A percentile compares a stretch with the other conserved stretches of the same genome.
Conservation (phyloP, 2,113 vertebrate species). For the Micronisus gabar region DNA sequence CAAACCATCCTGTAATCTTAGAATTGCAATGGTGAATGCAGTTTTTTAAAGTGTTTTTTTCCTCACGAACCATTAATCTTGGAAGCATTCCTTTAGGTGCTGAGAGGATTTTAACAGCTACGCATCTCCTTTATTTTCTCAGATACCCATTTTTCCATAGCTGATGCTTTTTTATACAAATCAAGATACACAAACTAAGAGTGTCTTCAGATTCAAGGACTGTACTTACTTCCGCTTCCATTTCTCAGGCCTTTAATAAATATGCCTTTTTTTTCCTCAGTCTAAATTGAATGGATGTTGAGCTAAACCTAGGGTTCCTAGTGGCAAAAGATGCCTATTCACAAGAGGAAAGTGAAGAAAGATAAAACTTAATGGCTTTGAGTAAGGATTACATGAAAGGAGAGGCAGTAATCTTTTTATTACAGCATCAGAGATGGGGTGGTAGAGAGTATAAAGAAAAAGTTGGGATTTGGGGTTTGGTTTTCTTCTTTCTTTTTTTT, state of each 20-base stretch:
- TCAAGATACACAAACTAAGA: not conserved
- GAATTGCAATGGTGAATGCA: not conserved
- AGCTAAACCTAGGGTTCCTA: not conserved
- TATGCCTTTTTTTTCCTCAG: not conserved
- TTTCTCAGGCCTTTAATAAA: not conserved
- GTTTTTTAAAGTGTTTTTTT: not conserved
- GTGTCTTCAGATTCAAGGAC: not conserved
- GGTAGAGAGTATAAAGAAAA: not conserved
- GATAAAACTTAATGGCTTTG: not conserved
- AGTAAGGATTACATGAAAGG: not conserved
- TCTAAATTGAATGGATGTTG: not conserved
- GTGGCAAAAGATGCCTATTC: not conserved
- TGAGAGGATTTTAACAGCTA: not conserved
- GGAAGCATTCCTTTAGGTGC: not conserved
- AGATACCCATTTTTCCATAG: not conserved
- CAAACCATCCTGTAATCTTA: not conserved
- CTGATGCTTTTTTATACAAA: not conserved
- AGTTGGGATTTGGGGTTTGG: too few relatives aligned
- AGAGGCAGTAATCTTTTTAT: not conserved
- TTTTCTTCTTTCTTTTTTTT: not conserved
- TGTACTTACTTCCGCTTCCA: not conserved
- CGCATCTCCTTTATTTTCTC: not conserved
- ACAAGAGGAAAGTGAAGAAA: not conserved
- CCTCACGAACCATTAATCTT: not conserved
- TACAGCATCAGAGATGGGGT: not conserved